Conservation (phyloP, 1,140 invertebrate species). For the Saccostrea cuccullata region DNA sequence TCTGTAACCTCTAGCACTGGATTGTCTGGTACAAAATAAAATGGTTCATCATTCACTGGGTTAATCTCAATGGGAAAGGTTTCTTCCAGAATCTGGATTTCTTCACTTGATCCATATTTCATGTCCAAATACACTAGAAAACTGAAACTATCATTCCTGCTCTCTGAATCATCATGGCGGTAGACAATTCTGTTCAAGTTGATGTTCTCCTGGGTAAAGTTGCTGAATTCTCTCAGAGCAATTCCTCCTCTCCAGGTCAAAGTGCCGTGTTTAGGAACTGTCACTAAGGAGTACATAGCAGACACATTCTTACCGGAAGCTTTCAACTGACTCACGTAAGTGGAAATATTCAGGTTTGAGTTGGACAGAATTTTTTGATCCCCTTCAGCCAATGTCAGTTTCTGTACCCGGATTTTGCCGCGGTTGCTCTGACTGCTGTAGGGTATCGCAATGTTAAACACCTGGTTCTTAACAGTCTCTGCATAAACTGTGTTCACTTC, state of each 20-base stretch:
- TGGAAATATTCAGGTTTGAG: slow-evolving; percentile 75
- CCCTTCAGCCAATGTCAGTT: slow-evolving; percentile 76
- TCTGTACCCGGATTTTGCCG: slow-evolving; percentile 65
- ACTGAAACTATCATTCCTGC: slow-evolving; percentile 71
- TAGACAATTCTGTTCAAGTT: slow-evolving; percentile 74
- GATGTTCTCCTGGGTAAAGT: slow-evolving; percentile 75
- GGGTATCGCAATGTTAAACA: slow-evolving; percentile 77
- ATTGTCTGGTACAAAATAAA: slow-evolving; percentile 87
- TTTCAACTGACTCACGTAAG: slow-evolving; percentile 65
- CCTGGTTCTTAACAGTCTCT: slow-evolving; percentile 73
- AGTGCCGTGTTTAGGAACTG: slow-evolving; percentile 66
- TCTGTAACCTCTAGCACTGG: slow-evolving; percentile 76
- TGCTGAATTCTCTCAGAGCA: slow-evolving; percentile 45
- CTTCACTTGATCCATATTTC: slow-evolving; percentile 13
- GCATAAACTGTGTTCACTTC: slow-evolving; percentile 89
- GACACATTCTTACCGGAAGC: slow-evolving; percentile 59
- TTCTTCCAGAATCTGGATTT: slow-evolving; percentile 9
- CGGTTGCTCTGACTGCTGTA: slow-evolving; percentile 74
- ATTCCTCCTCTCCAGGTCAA: slow-evolving; percentile 58
- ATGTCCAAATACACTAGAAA: slow-evolving; percentile 56
- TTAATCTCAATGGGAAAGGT: slow-evolving; percentile 86
- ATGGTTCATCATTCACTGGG: slow-evolving; percentile 94
- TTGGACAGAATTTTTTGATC: slow-evolving; percentile 67
- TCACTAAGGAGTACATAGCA: slow-evolving; percentile 64
- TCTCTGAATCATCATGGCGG: slow-evolving; percentile 81